A percentile compares a stretch with the other conserved stretches of the same genome.
Conservation (phyloP, 2,113 vertebrate species). For the Heterotis niloticus region DNA sequence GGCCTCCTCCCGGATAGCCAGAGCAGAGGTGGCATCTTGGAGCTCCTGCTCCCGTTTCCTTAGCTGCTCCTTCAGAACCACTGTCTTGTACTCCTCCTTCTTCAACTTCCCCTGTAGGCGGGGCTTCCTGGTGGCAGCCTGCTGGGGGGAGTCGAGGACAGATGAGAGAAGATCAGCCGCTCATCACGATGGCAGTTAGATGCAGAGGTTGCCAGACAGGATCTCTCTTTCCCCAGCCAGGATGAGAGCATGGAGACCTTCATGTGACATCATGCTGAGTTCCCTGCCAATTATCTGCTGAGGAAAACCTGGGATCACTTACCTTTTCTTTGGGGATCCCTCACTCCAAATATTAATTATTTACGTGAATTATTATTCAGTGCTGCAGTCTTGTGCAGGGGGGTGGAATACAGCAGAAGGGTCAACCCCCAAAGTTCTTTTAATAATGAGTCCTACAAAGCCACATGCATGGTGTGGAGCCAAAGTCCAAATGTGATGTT, state of each 20-base stretch:
- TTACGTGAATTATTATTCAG: neutral
- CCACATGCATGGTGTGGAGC: neutral
- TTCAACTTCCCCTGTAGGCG: conserved; percentile 29
- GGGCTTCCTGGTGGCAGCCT: conserved; percentile 41
- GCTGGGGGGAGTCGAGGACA: conserved; percentile 8
- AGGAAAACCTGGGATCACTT: neutral
- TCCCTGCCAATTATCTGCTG: conserved; percentile 2
- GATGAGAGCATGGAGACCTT: neutral
- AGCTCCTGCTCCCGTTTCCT: conserved; percentile 26
- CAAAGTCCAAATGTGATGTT: neutral
- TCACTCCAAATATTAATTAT: conserved; percentile 23
- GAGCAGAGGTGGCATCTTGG: neutral
- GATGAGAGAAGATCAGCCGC: no score
- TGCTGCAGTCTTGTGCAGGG: neutral
- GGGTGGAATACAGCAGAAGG: conserved; percentile 6
- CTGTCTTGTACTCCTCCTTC: conserved; percentile 15
- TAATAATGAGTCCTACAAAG: conserved; percentile 17
- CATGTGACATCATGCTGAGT: no score
- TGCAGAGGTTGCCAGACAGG: neutral
- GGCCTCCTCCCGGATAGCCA: neutral
- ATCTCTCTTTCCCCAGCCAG: neutral
- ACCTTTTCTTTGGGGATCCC: neutral
- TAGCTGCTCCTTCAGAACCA: conserved; percentile 17
- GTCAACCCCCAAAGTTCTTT: neutral
- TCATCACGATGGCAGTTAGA: no score